Conservation (phyloP, 2,113 vertebrate species). For the Elephas maximus region DNA sequence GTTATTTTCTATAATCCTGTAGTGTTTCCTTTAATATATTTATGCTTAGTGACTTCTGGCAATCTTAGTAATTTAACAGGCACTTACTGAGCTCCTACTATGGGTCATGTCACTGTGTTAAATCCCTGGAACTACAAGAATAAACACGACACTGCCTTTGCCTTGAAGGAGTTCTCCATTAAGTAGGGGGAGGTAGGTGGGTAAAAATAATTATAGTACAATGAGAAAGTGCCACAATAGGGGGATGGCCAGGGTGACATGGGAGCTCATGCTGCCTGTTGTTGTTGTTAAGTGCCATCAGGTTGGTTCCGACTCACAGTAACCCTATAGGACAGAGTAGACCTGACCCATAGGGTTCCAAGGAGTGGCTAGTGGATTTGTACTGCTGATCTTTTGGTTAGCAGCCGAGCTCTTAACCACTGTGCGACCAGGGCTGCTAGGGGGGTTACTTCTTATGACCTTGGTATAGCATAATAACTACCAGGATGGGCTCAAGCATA, state of each 20-base stretch:
- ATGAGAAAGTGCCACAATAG: neutral
- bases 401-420: too few species aligned
- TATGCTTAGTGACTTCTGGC: neutral
- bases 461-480: neutral
- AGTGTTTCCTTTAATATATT: constrained; percentile 23
- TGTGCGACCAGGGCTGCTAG: too few species aligned
- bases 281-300: too few species aligned
- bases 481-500: neutral
- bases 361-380: too few species aligned
- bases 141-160: neutral
- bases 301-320: too few species aligned
- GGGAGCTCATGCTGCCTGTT: neutral
- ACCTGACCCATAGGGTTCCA: too few species aligned
- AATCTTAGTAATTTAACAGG: neutral
- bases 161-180: neutral
- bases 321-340: too few species aligned
- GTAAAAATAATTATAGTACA: neutral
- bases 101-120: neutral
- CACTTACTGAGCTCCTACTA: neutral
- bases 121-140: neutral
- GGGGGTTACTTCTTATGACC: neutral
- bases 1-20: neutral
- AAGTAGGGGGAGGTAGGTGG: neutral
- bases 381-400: too few species aligned
- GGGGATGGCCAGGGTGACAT: neutral